These are phyloP conservation scores for Patella caerulea DNA, from an alignment of 2,888 invertebrate species.

Conservation along the genomic window DNA sequence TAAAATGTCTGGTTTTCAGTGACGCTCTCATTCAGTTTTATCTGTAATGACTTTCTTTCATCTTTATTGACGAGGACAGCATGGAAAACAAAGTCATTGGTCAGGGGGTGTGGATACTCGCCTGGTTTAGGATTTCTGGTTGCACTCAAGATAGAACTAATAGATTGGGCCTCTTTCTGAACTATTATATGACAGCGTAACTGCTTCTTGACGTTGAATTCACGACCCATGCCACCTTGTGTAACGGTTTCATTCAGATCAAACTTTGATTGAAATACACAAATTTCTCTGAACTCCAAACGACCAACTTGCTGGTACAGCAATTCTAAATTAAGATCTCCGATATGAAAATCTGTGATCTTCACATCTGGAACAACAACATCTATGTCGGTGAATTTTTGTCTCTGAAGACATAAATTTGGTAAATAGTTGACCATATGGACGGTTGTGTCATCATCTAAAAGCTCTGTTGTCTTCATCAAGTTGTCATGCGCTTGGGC, in stretches of 20 bases:
- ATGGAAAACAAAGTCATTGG: not conserved
- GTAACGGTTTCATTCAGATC: not conserved
- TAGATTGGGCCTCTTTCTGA: not conserved
- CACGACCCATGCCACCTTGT: not conserved
- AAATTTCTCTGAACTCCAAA: not conserved
- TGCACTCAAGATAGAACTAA: not conserved
- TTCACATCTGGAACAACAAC: not conserved
- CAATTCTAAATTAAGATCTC: not conserved
- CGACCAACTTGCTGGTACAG: not conserved
- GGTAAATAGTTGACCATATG: not conserved
- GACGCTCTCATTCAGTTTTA: not conserved
- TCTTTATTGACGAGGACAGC: not conserved
- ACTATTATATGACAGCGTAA: not conserved
- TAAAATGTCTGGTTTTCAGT: not conserved
- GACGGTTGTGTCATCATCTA: not conserved
- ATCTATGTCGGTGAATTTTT: not conserved
- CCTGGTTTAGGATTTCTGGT: not conserved
- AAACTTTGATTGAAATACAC: not conserved
- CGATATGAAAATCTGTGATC: not conserved
- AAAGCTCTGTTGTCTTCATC: not conserved
- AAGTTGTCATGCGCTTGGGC: not conserved
- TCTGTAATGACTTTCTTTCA: not conserved
- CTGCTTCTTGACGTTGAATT: not conserved
- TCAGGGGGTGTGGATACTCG: not conserved
- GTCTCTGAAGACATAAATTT: not conserved